phyloP scores from a whole-genome alignment of 2,113 vertebrate genomes.

The Tyto alba region DNA sequence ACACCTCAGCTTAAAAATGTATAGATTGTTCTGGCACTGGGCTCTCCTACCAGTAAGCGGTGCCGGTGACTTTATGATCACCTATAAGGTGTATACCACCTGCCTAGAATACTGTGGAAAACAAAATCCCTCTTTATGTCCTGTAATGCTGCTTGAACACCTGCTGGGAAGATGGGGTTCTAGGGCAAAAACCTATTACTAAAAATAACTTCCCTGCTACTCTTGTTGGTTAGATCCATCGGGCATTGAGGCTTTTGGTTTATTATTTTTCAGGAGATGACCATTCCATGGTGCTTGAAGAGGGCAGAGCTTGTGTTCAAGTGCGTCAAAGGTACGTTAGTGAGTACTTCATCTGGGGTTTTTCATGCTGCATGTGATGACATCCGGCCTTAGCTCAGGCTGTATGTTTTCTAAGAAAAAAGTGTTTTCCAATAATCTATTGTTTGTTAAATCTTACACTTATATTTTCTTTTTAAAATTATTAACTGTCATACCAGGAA shows the following conservation, averaged over 20 bases:
- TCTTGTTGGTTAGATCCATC: background rate
- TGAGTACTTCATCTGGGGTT: background rate
- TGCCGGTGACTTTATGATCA: background rate
- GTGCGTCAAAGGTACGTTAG: constrained; percentile 90
- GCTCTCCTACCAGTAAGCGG: background rate
- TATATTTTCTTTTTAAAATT: background rate
- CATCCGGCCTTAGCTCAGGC: background rate
- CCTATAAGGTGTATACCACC: background rate
- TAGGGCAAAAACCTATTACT: background rate
- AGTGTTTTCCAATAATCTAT: background rate
- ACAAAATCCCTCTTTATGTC: background rate
- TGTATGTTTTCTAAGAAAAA: background rate
- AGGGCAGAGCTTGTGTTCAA: constrained; percentile 88
- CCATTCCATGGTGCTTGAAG: constrained; percentile 81
- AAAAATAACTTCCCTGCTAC: background rate
- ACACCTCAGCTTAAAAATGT: background rate
- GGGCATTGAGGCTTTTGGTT: background rate
- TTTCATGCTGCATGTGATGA: background rate
- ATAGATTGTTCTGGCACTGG: background rate
- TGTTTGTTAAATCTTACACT: background rate
- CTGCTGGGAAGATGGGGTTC: background rate
- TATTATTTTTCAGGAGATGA: constrained; percentile 78
- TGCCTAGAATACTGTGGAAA: background rate
- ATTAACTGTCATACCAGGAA: background rate
- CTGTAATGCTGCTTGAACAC: background rate